Evolutionary conservation across 1,140 invertebrate species (phyloP), one percentile per base, ranked within the genome.

Genomic region (Dreissena rostriformis): DNA sequence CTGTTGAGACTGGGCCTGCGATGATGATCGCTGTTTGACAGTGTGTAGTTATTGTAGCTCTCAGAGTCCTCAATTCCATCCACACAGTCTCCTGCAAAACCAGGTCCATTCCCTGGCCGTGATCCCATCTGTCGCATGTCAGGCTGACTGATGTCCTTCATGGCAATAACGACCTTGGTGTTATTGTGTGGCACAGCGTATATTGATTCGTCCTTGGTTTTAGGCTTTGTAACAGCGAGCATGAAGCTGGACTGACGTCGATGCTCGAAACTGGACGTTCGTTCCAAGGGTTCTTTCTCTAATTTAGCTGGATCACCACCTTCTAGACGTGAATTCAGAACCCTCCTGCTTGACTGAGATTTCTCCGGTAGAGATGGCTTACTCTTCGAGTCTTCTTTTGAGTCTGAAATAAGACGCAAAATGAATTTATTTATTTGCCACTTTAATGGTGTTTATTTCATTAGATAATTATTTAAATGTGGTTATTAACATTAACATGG

Each of bases 241-340:
- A 93, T 88, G 75, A 92, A 93, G 76, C 91, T 92, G 6, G 88
- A 86, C 82, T 93, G 92, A 15, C 92, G 84, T 61, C 84, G 71
- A 81, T 93, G 92, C 19, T 91, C 92, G 57, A 85, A 73, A 51
- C 75, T 84, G 24, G 84, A 80, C 28, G 71, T 88, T 68, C 82
- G 85, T 7, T 78, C 71, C 17, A 84, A 22, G 14, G 68, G 26
- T 67, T 83, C 81, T 61, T 75, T 83, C 19, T 83, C 81, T 19
- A 24, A 24, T 19, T 61, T 19, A n/a, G 57, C 6, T n/a, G 17
- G 17, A 12, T n/a, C 57, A 6, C 57, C 57, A n/a, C 57, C 57
- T 24, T 61, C 57, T 12, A 61, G 6, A n/a, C 57, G 17, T 24
- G 57, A 24, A n/a, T 19, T 61, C 22, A 24, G 6, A 24, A 19